phyloP scores from a whole-genome alignment of 1,140 invertebrate species.

The Penaeus vannamei region DNA sequence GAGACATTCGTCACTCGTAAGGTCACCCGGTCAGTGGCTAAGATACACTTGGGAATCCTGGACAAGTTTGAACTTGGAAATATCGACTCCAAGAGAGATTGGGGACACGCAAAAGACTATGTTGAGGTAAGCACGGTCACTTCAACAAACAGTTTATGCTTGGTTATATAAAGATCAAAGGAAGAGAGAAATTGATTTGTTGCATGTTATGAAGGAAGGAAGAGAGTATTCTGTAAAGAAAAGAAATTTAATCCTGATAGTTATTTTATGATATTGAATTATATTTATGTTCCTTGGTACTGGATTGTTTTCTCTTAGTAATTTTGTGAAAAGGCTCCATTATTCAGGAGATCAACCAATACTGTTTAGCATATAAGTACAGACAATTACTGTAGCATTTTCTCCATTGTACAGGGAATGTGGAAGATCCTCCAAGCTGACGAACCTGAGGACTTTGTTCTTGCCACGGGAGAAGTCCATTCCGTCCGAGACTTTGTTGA shows the following conservation, averaged over 20 bases:
- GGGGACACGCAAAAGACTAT: conserved; percentile 99
- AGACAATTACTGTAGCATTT: conserved; percentile 30
- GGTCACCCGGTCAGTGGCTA: conserved; percentile 97
- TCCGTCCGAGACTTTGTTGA: conserved; percentile 98
- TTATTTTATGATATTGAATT: too few species aligned
- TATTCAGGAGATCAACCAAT: background rate
- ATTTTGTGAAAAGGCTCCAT: too few species aligned
- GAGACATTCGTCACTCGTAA: conserved; percentile 99
- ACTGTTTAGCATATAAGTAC: background rate
- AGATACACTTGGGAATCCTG: conserved; percentile 91
- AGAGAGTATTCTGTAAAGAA: too few species aligned
- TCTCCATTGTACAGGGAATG: conserved; percentile 86
- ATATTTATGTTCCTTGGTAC: too few species aligned
- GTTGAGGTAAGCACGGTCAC: conserved; percentile 82
- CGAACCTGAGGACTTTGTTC: conserved; percentile 95
- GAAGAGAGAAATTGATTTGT: too few species aligned
- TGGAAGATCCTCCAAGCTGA: conserved; percentile 99
- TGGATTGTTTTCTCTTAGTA: too few species aligned
- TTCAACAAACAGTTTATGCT: background rate
- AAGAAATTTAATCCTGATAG: too few species aligned
- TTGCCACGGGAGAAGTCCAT: conserved; percentile 95
- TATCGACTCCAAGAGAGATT: conserved; percentile 95
- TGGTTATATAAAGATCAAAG: too few species aligned
- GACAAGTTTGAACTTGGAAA: conserved; percentile 94
- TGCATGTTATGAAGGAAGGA: too few species aligned